phyloP scores from a whole-genome alignment of 2,113 vertebrate genomes.

The Cochlearius cochlearius region DNA sequence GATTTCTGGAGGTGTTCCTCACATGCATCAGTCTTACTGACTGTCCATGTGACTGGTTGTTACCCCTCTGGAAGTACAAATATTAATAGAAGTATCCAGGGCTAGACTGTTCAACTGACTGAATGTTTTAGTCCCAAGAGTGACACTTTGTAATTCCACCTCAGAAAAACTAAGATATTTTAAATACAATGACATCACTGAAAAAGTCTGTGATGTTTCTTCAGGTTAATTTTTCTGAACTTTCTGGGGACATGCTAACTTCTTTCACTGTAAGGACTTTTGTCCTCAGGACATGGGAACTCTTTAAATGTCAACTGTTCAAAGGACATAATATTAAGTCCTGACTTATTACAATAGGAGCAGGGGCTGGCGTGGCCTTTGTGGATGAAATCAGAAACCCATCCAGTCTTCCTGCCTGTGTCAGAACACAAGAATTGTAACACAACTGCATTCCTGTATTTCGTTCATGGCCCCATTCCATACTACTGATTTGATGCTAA shows the following conservation, averaged over 20 bases:
- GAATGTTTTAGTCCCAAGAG: not conserved
- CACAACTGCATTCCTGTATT: not conserved
- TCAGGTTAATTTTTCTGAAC: not conserved
- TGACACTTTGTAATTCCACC: not conserved
- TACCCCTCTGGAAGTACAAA: not conserved
- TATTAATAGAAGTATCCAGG: not conserved
- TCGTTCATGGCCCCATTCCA: not conserved
- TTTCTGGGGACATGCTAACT: not conserved
- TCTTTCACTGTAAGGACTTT: not conserved
- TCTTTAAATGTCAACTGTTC: not conserved
- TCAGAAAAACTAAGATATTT: not conserved
- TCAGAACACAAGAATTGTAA: not conserved
- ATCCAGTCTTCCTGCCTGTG: not conserved
- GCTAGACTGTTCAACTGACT: not conserved
- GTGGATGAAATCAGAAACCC: not conserved
- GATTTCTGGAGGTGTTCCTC: not conserved
- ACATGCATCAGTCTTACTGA: not conserved
- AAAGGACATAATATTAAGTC: not conserved
- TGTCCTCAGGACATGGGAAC: not conserved
- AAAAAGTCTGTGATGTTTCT: not conserved
- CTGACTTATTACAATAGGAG: not conserved
- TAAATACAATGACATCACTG: not conserved
- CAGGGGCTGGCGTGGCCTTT: not conserved
- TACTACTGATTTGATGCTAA: not conserved
- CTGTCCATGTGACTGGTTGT: not conserved